Evolutionary conservation across 2,113 vertebrate species (phyloP).

Genomic region (Actinemys pallida): DNA sequence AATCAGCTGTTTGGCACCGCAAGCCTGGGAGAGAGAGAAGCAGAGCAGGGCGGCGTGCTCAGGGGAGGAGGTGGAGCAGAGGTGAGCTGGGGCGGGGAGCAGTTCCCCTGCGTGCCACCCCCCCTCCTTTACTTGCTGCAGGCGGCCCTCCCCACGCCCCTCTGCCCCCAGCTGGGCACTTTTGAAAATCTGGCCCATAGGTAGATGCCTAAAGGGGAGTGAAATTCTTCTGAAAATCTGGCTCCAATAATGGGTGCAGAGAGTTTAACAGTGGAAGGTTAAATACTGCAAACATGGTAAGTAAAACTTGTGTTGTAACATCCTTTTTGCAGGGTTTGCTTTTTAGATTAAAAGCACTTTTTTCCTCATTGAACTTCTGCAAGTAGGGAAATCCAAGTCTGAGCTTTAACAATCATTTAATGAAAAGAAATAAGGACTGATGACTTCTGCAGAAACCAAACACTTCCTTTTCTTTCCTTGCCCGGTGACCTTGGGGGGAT

Average conservation of each 20-base stretch:
- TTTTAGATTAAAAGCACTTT: accelerated
- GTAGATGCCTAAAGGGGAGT: neutral
- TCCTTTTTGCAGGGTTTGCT: accelerated
- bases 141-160: too few relatives aligned
- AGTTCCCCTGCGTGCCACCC: too few relatives aligned
- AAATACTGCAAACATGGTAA: neutral
- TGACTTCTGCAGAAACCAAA: neutral
- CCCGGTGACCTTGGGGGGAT: accelerated
- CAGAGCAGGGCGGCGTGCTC: too few relatives aligned
- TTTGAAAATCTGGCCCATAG: neutral
- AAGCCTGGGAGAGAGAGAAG: too few relatives aligned
- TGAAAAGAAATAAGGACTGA: accelerated
- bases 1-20: too few relatives aligned
- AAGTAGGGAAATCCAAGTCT: accelerated
- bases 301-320: neutral
- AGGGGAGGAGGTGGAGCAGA: too few relatives aligned
- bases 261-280: neutral
- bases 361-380: accelerated
- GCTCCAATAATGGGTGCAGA: neutral
- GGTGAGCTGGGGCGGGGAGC: too few relatives aligned
- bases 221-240: neutral
- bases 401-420: accelerated
- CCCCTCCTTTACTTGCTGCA: too few relatives aligned
- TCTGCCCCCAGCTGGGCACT: too few relatives aligned
- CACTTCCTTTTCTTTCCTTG: neutral